Evolutionary conservation across 2,888 invertebrate genomes (phyloP).

Genomic region (Epirrhoe alternata): DNA sequence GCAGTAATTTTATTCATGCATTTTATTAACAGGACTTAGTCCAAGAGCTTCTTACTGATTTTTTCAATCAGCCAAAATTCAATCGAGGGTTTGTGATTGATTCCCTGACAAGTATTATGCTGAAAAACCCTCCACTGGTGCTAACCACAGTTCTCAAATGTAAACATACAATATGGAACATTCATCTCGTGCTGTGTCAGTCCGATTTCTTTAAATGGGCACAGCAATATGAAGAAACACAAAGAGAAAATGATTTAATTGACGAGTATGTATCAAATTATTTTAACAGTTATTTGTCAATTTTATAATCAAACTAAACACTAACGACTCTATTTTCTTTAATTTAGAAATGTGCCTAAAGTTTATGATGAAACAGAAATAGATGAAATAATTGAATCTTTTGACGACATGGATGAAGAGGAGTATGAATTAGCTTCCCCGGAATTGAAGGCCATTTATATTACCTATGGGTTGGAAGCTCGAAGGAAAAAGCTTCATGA

Average conservation of each 20-base stretch:
- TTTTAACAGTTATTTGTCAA: neutral
- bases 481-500: conserved; percentile 62
- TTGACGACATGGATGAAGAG: conserved; percentile 70
- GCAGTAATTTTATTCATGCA: conserved; percentile 13
- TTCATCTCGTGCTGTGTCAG: conserved; percentile 73
- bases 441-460: conserved; percentile 69
- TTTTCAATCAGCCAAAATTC: conserved; percentile 62
- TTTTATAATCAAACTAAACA: neutral
- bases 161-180: conserved; percentile 65
- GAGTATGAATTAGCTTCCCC: conserved; percentile 64
- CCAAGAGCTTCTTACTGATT: conserved; percentile 67
- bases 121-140: conserved; percentile 63
- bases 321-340: conserved; percentile 14
- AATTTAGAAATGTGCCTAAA: conserved; percentile 55
- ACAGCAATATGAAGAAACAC: conserved; percentile 65
- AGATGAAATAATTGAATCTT: conserved; percentile 56
- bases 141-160: conserved; percentile 69
- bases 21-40: conserved; percentile 64
- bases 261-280: conserved; percentile 59
- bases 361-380: conserved; percentile 69
- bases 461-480: conserved; percentile 64
- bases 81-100: conserved; percentile 72
- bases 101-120: conserved; percentile 65
- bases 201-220: conserved; percentile 74
- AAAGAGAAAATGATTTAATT: conserved; percentile 60